phyloP scores from a whole-genome alignment of 2,113 vertebrate genomes.

The Sander lucioperca region DNA sequence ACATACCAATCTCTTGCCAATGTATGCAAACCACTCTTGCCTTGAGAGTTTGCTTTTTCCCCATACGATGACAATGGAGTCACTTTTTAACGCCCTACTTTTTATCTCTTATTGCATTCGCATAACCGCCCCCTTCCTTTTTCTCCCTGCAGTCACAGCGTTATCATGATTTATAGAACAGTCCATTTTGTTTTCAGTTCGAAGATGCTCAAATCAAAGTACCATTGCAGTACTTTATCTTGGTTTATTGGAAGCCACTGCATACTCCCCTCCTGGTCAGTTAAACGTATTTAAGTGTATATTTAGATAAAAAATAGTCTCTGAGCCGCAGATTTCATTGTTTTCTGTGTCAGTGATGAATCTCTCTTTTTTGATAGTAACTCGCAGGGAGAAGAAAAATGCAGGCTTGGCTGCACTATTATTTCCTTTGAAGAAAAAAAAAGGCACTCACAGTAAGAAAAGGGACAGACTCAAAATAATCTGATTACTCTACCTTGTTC shows the following conservation, averaged over 20 bases:
- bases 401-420: conserved; percentile 54
- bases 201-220: conserved; percentile 79
- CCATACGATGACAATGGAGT: conserved; percentile 77
- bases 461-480: conserved; percentile 41
- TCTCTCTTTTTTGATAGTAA: conserved; percentile 77
- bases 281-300: conserved; percentile 82
- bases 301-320: conserved; percentile 82
- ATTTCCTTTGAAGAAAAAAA: conserved; percentile 60
- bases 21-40: conserved; percentile 78
- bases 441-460: conserved; percentile 38
- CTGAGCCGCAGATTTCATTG: conserved; percentile 76
- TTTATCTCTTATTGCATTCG: conserved; percentile 76
- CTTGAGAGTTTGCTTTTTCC: conserved; percentile 19
- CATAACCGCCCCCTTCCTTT: conserved; percentile 58
- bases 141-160: conserved; percentile 69
- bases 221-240: conserved; percentile 76
- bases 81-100: conserved; percentile 79
- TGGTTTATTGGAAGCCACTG: conserved; percentile 77
- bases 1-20: conserved; percentile 68
- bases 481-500: conserved; percentile 62
- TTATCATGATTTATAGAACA: conserved; percentile 83
- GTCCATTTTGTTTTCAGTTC: conserved; percentile 80
- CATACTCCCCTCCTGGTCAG: conserved; percentile 75
- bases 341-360: conserved; percentile 83
- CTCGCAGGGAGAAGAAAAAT: conserved; percentile 71